Evolutionary conservation across 2,797 vertebrate genomes (phyloP).

Genomic region (Bradypus variegatus): DNA sequence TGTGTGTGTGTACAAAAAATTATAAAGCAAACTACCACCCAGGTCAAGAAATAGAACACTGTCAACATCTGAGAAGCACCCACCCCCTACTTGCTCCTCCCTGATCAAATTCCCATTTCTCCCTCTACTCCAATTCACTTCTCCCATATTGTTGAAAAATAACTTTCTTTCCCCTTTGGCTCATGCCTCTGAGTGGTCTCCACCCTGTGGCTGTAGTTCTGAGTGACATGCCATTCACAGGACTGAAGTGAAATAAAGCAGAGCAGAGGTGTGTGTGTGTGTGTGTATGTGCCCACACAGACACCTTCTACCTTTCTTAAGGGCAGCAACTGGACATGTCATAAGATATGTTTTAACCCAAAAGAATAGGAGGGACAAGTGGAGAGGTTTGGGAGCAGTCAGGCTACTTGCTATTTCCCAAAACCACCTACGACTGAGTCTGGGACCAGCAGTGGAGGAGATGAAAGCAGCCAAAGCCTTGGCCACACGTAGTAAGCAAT

Average conservation of each 20-base stretch:
- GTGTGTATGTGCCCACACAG: neutral
- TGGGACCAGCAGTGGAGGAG: too few species aligned
- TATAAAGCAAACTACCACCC: too few species aligned
- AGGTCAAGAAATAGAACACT: neutral
- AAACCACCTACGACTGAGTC: neutral
- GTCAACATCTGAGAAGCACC: neutral
- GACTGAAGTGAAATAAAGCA: conserved; percentile 36
- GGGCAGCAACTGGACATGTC: neutral
- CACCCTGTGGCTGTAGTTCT: conserved; percentile 15
- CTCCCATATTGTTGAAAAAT: conserved; percentile 45
- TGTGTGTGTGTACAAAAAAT: neutral
- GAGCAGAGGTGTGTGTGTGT: neutral
- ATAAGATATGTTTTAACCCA: neutral
- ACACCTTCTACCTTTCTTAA: neutral
- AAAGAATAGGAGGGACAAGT: neutral
- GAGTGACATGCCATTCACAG: conserved; percentile 31
- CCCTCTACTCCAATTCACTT: conserved; percentile 25
- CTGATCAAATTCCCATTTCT: conserved; percentile 18
- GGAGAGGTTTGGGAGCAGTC: neutral
- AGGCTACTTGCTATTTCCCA: neutral
- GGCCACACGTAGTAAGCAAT: neutral
- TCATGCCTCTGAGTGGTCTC: conserved; percentile 25
- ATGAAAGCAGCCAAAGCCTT: too few species aligned
- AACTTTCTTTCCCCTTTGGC: conserved; percentile 31
- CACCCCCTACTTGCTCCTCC: neutral